Percentiles rank a stretch among this genome's conserved stretches.
Evolutionary conservation across 1,140 invertebrate species (phyloP).

Genomic region (Wasmannia auropunctata): DNA sequence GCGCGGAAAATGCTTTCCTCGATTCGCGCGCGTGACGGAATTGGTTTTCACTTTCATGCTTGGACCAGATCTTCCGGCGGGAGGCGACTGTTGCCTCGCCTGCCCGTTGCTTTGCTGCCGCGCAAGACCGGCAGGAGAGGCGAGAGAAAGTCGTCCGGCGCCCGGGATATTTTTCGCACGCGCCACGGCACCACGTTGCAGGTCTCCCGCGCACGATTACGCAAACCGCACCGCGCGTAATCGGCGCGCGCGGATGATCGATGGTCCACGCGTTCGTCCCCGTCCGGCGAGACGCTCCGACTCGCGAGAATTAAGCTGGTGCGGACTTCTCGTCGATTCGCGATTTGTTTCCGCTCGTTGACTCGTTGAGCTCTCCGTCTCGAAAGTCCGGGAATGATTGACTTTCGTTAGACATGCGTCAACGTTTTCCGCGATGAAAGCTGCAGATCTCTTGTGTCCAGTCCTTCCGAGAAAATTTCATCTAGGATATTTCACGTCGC

Average conservation of each 20-base stretch:
- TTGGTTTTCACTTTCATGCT: constrained; percentile 64
- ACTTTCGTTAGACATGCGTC: background rate
- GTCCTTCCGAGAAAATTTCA: background rate
- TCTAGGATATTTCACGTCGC: background rate
- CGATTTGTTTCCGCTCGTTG: constrained; percentile 5
- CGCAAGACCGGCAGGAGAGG: constrained; percentile 37
- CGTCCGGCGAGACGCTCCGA: background rate
- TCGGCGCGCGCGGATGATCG: constrained; percentile 37
- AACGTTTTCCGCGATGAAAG: constrained; percentile 48
- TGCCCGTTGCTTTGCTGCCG: background rate
- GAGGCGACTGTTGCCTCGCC: background rate
- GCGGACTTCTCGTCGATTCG: background rate
- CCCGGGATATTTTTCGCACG: constrained; percentile 50
- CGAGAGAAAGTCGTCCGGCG: constrained; percentile 67
- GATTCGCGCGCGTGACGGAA: constrained; percentile 19
- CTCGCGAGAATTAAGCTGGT: background rate
- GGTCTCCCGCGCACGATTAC: constrained; percentile 47
- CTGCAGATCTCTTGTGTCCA: background rate
- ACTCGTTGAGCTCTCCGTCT: too few relatives aligned
- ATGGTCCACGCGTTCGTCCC: background rate
- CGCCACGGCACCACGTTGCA: background rate
- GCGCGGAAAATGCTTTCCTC: background rate
- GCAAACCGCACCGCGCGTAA: constrained; percentile 61
- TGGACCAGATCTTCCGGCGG: background rate
- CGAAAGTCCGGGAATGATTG: constrained; percentile 32